These are phyloP conservation scores for Rhopalosiphum padi DNA, from an alignment of 1,140 invertebrate genomes.

Conservation along the genomic window DNA sequence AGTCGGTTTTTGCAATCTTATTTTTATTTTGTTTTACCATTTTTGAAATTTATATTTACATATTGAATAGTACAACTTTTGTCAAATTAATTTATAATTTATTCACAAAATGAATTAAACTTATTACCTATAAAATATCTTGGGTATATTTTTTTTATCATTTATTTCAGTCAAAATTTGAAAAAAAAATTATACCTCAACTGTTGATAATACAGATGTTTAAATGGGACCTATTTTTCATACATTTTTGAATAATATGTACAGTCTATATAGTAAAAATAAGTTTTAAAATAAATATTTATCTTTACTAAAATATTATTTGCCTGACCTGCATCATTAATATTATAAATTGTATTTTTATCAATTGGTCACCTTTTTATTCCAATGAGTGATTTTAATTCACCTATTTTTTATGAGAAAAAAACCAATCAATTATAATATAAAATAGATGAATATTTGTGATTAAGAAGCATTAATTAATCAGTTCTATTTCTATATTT, in stretches of 20 bases:
- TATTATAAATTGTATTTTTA: neutral
- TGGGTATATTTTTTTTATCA: neutral
- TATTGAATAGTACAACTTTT: constrained; percentile 35
- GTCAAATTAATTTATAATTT: constrained; percentile 26
- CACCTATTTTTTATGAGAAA: neutral
- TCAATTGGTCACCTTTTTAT: neutral
- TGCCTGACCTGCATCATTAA: neutral
- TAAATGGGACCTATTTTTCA: constrained; percentile 37
- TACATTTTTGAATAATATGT: neutral
- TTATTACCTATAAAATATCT: constrained; percentile 10
- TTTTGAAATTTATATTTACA: neutral
- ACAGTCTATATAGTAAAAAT: constrained; percentile 26
- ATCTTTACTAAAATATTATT: neutral
- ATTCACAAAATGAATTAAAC: neutral
- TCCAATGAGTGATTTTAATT: neutral
- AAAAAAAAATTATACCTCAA: neutral
- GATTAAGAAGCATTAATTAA: neutral
- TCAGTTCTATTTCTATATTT: neutral
- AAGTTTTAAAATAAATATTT: neutral
- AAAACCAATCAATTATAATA: constrained; percentile 15
- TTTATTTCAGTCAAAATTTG: neutral
- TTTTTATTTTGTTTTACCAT: neutral
- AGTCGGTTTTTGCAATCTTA: neutral
- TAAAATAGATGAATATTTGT: neutral
- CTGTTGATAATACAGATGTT: neutral